These are phyloP conservation scores for Falco berigora DNA, from an alignment of 2,797 vertebrate genomes.

Conservation along the genomic window DNA sequence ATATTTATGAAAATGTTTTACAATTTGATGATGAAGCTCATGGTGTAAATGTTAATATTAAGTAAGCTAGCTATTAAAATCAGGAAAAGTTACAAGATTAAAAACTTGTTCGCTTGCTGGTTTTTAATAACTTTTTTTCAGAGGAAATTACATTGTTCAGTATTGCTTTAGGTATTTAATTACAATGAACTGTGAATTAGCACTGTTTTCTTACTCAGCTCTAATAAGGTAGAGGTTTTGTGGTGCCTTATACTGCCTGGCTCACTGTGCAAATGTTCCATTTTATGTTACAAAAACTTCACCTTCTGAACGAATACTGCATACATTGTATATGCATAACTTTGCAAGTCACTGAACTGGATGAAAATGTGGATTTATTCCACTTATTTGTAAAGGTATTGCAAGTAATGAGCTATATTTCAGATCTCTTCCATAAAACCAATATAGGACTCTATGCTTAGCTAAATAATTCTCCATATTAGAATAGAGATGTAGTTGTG, in stretches of 20 bases:
- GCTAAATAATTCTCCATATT: neutral
- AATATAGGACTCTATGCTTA: neutral
- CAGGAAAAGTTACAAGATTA: neutral
- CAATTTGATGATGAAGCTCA: neutral
- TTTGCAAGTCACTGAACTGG: neutral
- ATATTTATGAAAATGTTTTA: neutral
- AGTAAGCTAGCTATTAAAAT: neutral
- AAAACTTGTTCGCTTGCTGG: neutral
- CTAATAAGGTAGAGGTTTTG: neutral
- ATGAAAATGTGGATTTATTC: neutral
- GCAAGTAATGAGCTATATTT: neutral
- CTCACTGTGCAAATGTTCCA: neutral
- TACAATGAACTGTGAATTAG: neutral
- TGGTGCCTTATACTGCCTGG: neutral
- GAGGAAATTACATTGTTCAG: neutral
- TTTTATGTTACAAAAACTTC: neutral
- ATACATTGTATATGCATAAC: neutral
- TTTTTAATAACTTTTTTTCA: neutral
- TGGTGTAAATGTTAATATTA: neutral
- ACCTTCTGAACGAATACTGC: neutral
- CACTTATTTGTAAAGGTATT: neutral
- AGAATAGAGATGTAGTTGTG: neutral
- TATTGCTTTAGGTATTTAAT: neutral
- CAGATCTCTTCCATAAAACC: neutral
- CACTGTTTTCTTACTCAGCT: neutral